phyloP scores from a whole-genome alignment of 2,113 vertebrate species.

The Neotoma lepida region DNA sequence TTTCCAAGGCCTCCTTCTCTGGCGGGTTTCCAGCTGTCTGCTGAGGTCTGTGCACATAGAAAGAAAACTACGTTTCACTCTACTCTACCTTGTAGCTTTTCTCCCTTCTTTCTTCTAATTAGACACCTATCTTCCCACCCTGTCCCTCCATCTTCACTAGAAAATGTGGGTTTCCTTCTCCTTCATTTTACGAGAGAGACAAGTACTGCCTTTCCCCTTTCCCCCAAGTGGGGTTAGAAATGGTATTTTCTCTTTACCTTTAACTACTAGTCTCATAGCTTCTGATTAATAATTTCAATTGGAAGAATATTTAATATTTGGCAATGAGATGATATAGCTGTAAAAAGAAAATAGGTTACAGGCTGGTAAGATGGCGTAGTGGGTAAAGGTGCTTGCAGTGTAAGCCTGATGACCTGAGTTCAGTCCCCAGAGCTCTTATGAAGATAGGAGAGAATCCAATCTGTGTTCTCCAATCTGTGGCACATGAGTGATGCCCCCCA shows the following conservation, averaged over 20 bases:
- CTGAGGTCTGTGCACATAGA: constrained; percentile 58
- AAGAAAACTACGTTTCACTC: constrained; percentile 41
- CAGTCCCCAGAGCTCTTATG: not conserved
- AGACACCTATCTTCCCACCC: not conserved
- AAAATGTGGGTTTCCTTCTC: constrained; percentile 52
- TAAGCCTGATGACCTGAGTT: not conserved
- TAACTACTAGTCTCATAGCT: constrained; percentile 9
- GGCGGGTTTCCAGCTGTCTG: constrained; percentile 70
- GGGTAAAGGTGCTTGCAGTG: not conserved
- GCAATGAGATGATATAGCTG: not conserved
- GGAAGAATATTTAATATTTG: constrained; percentile 22
- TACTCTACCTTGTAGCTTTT: constrained; percentile 19
- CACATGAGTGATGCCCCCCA: not conserved
- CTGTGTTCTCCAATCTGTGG: not conserved
- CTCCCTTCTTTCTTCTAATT: constrained; percentile 55
- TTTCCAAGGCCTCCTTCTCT: constrained; percentile 65
- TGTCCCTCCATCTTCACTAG: constrained; percentile 44
- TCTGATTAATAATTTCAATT: constrained; percentile 30
- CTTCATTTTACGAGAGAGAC: constrained; percentile 30
- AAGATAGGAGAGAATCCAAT: not conserved
- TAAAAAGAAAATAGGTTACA: constrained; percentile 17
- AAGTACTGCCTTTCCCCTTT: not conserved
- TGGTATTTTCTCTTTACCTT: not conserved
- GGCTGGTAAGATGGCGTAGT: no score
- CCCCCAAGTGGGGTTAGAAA: not conserved